Conservation (phyloP, 2,797 vertebrate genomes). For the Cryptoblepharus egeriae region DNA sequence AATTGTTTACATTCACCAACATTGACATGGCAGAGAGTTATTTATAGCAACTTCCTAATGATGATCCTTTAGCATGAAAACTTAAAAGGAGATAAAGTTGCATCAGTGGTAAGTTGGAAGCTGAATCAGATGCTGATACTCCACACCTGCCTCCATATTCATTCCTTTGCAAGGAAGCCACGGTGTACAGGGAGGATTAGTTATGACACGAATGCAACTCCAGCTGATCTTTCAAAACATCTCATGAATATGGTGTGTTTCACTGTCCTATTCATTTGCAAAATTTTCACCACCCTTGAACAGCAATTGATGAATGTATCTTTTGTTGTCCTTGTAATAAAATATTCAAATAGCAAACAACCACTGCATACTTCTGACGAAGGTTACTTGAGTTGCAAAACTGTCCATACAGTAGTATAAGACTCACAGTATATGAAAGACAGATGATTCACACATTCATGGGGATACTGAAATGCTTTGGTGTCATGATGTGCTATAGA, state of each 20-base stretch:
- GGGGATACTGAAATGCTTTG: too few relatives aligned
- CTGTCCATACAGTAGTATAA: too few relatives aligned
- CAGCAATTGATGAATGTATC: background rate
- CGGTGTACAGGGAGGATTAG: fast-evolving
- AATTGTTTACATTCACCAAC: background rate
- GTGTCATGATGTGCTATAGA: too few relatives aligned
- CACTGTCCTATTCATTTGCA: background rate
- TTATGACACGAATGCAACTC: background rate
- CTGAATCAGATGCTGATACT: background rate
- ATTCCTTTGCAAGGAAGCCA: background rate
- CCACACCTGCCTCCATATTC: background rate
- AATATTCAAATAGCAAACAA: background rate
- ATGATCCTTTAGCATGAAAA: background rate
- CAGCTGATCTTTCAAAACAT: background rate
- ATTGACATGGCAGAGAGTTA: background rate
- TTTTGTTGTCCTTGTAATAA: background rate
- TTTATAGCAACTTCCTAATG: slow-evolving; percentile 6
- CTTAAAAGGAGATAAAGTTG: background rate
- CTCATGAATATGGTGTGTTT: background rate
- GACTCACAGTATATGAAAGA: too few relatives aligned
- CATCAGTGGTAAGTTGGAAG: background rate
- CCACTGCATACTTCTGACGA: background rate
- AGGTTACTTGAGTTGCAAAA: too few relatives aligned
- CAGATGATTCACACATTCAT: too few relatives aligned
- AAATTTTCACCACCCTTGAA: background rate